Conservation (phyloP, 30 jellyfish, hydroid and myxozoan species). For the Aurelia sp. region DNA sequence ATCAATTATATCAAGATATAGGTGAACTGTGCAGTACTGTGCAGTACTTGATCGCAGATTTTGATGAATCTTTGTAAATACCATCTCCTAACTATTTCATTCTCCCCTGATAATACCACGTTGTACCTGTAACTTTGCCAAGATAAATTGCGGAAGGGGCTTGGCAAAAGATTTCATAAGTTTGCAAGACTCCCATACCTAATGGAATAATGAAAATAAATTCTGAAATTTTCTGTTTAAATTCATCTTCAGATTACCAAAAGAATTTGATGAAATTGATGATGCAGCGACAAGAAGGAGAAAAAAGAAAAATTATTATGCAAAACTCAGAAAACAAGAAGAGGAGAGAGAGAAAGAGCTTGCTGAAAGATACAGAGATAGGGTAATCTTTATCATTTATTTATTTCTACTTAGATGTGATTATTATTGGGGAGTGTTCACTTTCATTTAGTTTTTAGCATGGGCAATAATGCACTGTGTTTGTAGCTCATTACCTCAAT, state of each 20-base stretch:
- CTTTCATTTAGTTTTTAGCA: too few species aligned
- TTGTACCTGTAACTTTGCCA: too few species aligned
- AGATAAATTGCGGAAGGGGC: too few species aligned
- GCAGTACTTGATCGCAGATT: background rate
- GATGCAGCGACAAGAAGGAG: conserved; percentile 95
- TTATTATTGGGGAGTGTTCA: background rate
- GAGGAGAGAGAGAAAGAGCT: conserved; percentile 98
- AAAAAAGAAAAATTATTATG: conserved; percentile 94
- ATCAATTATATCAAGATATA: background rate
- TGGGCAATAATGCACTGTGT: too few species aligned
- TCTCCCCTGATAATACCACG: too few species aligned
- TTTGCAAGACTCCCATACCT: too few species aligned
- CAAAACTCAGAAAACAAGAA: conserved; percentile 92
- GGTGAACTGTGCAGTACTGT: background rate
- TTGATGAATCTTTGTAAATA: too few species aligned
- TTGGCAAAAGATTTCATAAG: too few species aligned
- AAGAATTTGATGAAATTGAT: conserved; percentile 93
- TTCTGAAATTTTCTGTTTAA: background rate
- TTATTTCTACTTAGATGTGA: background rate
- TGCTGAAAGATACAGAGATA: conserved; percentile 91
- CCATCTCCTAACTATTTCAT: too few species aligned
- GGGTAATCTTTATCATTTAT: conserved; percentile 34
- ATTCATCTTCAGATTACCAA: conserved; percentile 62
- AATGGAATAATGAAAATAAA: background rate
- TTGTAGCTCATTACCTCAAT: too few species aligned